Conservation (phyloP, 2,113 vertebrate genomes). For the Lethenteron camtschaticum region DNA sequence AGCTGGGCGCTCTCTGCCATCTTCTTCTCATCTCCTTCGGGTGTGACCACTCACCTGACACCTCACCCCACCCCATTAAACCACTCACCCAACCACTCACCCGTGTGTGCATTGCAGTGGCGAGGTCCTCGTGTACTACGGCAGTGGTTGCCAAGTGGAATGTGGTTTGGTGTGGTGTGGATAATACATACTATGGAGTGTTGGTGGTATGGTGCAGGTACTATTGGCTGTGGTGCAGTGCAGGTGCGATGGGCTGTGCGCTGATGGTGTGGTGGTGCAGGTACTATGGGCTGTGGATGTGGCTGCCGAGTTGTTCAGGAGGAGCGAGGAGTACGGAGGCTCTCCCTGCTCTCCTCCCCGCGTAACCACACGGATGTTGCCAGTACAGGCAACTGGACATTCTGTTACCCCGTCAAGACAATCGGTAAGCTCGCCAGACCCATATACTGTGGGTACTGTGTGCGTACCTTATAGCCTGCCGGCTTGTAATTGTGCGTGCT, state of each 20-base stretch:
- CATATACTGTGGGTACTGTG: neutral
- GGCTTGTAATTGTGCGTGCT: neutral
- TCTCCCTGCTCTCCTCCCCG: constrained; percentile 21
- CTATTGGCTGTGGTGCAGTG: neutral
- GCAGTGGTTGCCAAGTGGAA: too few species aligned
- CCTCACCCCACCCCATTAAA: too few species aligned
- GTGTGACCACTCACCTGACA: constrained; percentile 14
- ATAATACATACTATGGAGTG: too few species aligned
- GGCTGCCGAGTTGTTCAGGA: constrained; percentile 31
- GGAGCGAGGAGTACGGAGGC: constrained; percentile 18
- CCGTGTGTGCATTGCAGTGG: too few species aligned
- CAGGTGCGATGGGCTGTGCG: neutral
- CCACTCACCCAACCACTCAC: too few species aligned
- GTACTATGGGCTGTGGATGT: constrained; percentile 39
- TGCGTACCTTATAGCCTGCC: neutral
- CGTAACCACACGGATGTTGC: constrained; percentile 7
- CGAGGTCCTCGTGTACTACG: too few species aligned
- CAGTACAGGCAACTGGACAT: constrained; percentile 9
- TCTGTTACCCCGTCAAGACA: constrained; percentile 26
- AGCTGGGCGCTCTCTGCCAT: constrained; percentile 21
- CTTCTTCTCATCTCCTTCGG: constrained; percentile 38
- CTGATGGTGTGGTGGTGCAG: neutral
- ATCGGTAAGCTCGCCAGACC: constrained; percentile 16
- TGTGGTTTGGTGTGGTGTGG: too few species aligned
- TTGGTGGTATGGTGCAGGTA: neutral